A percentile compares a stretch with the other conserved stretches of the same genome.
phyloP scores from a whole-genome alignment of 2,797 vertebrate species.

The Myotis findleyi region DNA sequence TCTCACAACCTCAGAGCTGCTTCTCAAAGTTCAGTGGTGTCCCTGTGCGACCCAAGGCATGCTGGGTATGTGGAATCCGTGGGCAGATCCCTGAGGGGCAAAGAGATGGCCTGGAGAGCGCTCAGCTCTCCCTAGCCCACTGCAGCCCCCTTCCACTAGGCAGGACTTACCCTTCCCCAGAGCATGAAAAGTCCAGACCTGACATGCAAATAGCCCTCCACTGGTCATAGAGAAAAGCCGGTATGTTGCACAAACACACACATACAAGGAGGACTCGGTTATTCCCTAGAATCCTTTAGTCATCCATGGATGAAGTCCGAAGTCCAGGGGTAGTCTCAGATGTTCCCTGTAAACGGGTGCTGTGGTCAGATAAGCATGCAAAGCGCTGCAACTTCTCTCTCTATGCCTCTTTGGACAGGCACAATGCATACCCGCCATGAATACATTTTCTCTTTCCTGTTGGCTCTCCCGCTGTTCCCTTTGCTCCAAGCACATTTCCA shows the following conservation, averaged over 20 bases:
- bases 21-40: neutral
- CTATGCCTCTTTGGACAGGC: neutral
- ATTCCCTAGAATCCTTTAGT: neutral
- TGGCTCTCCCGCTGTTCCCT: conserved; percentile 50
- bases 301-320: neutral
- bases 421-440: neutral
- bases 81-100: neutral
- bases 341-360: neutral
- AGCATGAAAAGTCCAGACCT: neutral
- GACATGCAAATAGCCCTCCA: neutral
- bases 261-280: neutral
- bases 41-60: neutral
- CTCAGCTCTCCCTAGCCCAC: neutral
- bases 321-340: neutral
- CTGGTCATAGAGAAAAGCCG: neutral
- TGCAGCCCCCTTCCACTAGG: neutral
- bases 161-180: neutral
- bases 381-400: neutral
- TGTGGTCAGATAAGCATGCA: neutral
- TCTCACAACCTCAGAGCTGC: conserved; percentile 23
- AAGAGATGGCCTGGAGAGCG: neutral
- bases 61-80: neutral
- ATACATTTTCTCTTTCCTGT: neutral
- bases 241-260: neutral
- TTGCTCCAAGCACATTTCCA: conserved; percentile 60